Percentiles rank a stretch among this genome's conserved stretches.
These are phyloP conservation scores for Montifringilla adamsi DNA, from an alignment of 2,113 vertebrate species.

Conservation along the genomic window DNA sequence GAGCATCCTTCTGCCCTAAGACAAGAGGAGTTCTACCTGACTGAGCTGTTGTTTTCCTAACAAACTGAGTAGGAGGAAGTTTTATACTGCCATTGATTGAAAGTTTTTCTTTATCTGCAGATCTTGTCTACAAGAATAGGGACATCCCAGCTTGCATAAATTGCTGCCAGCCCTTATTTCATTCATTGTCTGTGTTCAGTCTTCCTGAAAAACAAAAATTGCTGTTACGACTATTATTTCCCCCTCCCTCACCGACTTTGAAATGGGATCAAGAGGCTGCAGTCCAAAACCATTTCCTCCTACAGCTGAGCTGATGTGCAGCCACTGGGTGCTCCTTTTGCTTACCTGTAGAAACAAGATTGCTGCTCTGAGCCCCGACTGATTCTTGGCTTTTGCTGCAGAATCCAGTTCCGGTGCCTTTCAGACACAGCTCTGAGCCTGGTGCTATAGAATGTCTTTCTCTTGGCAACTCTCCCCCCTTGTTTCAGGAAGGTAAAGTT, in stretches of 20 bases:
- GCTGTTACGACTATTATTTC: neutral
- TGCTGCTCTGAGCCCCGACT: neutral
- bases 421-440: neutral
- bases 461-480: neutral
- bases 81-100: neutral
- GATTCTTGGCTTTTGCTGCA: neutral
- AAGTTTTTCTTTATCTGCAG: conserved; percentile 24
- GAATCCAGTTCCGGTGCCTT: neutral
- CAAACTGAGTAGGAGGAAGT: neutral
- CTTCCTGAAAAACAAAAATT: neutral
- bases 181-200: neutral
- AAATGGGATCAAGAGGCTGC: rapidly evolving
- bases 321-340: neutral
- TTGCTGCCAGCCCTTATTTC: neutral
- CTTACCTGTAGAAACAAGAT: neutral
- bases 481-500: neutral
- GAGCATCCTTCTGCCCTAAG: neutral
- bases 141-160: neutral
- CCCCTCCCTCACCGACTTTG: neutral
- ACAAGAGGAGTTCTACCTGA: neutral
- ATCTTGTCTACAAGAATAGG: neutral
- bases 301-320: neutral
- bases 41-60: neutral
- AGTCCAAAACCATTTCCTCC: neutral
- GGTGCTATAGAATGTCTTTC: neutral